Evolutionary conservation across 2,113 vertebrate species (phyloP).

Genomic region (Macquaria australasica): DNA sequence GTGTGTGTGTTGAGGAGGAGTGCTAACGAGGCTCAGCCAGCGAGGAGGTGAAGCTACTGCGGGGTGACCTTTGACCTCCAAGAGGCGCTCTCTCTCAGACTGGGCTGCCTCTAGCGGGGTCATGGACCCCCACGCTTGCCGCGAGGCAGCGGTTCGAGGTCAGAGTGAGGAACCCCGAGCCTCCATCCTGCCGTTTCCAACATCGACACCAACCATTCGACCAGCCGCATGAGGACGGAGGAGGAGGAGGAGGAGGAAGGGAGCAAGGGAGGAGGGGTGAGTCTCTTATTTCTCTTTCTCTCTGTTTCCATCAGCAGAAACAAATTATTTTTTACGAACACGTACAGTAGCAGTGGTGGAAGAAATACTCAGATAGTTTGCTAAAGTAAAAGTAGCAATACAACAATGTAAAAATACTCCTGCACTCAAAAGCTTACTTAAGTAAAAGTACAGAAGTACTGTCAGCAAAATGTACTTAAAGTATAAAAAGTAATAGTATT

Average conservation of each 20-base stretch:
- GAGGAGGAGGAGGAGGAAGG: not conserved
- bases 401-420: not conserved
- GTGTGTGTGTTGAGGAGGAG: slow-evolving; percentile 50
- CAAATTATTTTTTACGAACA: slow-evolving; percentile 1
- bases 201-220: slow-evolving; percentile 62
- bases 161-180: slow-evolving; percentile 61
- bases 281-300: slow-evolving; percentile 37
- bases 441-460: no score
- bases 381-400: not conserved
- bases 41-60: slow-evolving; percentile 64
- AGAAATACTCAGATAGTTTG: slow-evolving; percentile 3
- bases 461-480: not conserved
- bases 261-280: not conserved
- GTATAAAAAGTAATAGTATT: not conserved
- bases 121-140: slow-evolving; percentile 50
- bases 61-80: slow-evolving; percentile 66
- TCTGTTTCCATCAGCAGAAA: slow-evolving; percentile 42
- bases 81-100: slow-evolving; percentile 58
- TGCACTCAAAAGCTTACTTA: no score
- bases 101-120: slow-evolving; percentile 64
- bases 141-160: slow-evolving; percentile 62
- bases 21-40: slow-evolving; percentile 68
- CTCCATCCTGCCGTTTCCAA: slow-evolving; percentile 61
- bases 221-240: slow-evolving; percentile 36
- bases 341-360: not conserved